Evolutionary conservation across 1,140 invertebrate genomes (phyloP), one percentile per base, ranked within the genome.

Genomic region (Apis dorsata): DNA sequence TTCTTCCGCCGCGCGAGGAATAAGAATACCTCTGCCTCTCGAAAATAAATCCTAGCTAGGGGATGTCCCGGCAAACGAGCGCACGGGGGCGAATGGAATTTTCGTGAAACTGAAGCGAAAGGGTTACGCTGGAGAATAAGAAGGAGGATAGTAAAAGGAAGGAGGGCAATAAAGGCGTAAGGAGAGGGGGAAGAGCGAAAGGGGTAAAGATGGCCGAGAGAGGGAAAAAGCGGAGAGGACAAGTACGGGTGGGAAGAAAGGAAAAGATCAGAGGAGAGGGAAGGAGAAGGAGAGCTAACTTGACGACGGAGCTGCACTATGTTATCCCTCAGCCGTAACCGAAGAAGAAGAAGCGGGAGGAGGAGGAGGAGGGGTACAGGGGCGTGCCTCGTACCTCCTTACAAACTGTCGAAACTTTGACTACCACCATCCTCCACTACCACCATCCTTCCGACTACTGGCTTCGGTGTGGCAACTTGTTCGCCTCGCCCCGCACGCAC

Each of bases 301-400:
- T 86, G 84, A 86, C 83, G 81, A 87, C 88, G 84, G 77, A 82
- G 88, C 72, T 82, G 89, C 82, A 90, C 88, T 91, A 89, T 83
- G 90, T 91, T 91, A 91, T 90, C 86, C 88, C 86, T 91, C 81
- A 84, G 75, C 88, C 90, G 90, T 91, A 90, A 90, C 90, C 89
- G 84, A 89, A 89, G 89, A 87, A 90, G 87, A 88, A 87, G 85
- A 72, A 62, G 77, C 0, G 3, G 34, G 34, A 34, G 34, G 87
- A 81, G 83, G 79, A 66, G 77, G 87, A 81, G 53, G 72, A 83
- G 34, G 86, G 84, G 53, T 72, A 83, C 57, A 65, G 84, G 73
- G 81, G 81, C 85, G 83, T 85, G 84, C 66, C 81, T 80, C 69
- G 81, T 86, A 84, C 88, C 88, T 89, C 88, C 85, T 90, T 87